Evolutionary conservation across 2,797 vertebrate species (phyloP).

Genomic region (Urosaurus nigricauda): DNA sequence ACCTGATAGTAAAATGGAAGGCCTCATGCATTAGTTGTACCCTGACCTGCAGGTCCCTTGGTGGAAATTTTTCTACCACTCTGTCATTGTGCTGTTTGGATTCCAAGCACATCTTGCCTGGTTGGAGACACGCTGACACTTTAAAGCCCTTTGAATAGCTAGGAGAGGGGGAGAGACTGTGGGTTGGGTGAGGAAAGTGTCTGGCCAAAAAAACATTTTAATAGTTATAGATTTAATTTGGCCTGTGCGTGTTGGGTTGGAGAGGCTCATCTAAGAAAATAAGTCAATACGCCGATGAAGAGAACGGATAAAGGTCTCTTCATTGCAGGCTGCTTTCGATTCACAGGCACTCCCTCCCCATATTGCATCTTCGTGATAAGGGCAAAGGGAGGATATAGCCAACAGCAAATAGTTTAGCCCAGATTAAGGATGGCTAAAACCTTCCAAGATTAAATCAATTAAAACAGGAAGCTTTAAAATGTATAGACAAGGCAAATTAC

Average conservation of each 20-base stretch:
- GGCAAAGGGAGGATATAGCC: slow-evolving; percentile 26
- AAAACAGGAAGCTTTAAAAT: slow-evolving; percentile 47
- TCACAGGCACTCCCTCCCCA: background rate
- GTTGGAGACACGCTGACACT: slow-evolving; percentile 71
- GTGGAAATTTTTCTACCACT: slow-evolving; percentile 58
- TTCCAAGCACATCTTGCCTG: slow-evolving; percentile 71
- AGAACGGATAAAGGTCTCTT: background rate
- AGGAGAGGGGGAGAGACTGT: slow-evolving; percentile 40
- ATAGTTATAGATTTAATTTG: slow-evolving; percentile 72
- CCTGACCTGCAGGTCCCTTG: slow-evolving; percentile 63
- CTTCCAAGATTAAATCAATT: slow-evolving; percentile 72
- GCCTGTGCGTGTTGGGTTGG: slow-evolving; percentile 27
- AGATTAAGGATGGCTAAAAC: slow-evolving; percentile 58
- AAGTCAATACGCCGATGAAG: background rate
- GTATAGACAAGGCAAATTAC: slow-evolving; percentile 47
- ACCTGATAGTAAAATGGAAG: slow-evolving; percentile 53
- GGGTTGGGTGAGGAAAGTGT: slow-evolving; percentile 33
- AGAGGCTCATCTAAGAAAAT: background rate
- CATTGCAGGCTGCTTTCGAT: background rate
- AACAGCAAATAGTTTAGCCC: slow-evolving; percentile 54
- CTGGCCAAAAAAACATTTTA: slow-evolving; percentile 71
- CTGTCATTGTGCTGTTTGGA: slow-evolving; percentile 69
- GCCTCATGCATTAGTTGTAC: slow-evolving; percentile 61
- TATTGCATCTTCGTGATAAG: slow-evolving; percentile 50
- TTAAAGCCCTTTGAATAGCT: slow-evolving; percentile 69